phyloP scores from a whole-genome alignment of 2,888 invertebrate genomes.

The Lepidochrysops patricia region DNA sequence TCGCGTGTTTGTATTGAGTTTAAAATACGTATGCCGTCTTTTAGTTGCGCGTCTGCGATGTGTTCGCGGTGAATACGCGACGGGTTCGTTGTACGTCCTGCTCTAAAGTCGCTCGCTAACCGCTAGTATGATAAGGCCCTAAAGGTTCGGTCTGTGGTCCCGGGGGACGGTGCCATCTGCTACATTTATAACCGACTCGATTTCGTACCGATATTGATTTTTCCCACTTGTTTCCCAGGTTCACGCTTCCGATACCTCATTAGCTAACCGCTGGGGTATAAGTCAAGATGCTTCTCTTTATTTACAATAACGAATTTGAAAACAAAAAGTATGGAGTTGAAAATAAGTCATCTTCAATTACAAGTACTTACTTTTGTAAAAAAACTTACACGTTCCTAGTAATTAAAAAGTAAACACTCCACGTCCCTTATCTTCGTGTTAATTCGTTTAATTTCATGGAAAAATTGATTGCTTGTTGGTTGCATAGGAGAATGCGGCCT shows the following conservation, averaged over 20 bases:
- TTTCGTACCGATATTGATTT: neutral
- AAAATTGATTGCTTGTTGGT: neutral
- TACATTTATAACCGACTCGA: neutral
- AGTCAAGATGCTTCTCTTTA: too few relatives aligned
- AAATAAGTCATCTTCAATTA: too few relatives aligned
- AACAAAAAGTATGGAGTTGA: too few relatives aligned
- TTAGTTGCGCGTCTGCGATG: too few relatives aligned
- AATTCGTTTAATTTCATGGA: neutral
- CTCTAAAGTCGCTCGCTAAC: too few relatives aligned
- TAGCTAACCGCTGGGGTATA: neutral
- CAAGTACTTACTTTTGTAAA: neutral
- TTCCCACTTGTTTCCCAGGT: neutral
- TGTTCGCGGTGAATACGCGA: too few relatives aligned
- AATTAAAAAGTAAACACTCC: neutral
- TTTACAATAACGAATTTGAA: too few relatives aligned
- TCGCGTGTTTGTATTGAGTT: too few relatives aligned
- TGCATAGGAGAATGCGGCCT: neutral
- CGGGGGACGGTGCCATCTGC: neutral
- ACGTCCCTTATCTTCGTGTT: neutral
- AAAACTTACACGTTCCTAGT: neutral
- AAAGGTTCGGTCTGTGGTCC: neutral
- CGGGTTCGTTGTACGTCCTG: too few relatives aligned
- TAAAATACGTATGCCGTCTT: too few relatives aligned
- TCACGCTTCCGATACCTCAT: neutral
- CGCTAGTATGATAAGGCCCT: too few relatives aligned